These are phyloP conservation scores for Climacteris rufus DNA, from an alignment of 2,113 vertebrate genomes.

Conservation along the genomic window DNA sequence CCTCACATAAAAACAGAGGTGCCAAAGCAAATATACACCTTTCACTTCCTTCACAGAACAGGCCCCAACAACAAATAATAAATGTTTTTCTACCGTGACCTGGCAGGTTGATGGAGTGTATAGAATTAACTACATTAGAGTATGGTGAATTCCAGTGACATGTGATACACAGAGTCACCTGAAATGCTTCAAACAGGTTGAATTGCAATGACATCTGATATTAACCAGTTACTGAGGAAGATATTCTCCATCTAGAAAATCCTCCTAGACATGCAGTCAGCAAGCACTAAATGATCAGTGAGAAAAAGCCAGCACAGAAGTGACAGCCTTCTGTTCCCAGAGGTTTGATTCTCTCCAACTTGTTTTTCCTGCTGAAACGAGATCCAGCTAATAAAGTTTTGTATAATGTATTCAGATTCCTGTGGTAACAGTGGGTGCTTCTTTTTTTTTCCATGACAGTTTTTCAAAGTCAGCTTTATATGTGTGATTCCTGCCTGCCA, in stretches of 20 bases:
- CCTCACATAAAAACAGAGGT: background rate
- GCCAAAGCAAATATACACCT: background rate
- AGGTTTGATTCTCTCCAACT: background rate
- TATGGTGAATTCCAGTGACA: background rate
- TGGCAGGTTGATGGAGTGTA: background rate
- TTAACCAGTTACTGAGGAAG: background rate
- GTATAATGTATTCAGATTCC: constrained; percentile 28
- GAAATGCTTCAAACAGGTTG: background rate
- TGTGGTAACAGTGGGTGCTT: constrained; percentile 49
- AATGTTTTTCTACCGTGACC: background rate
- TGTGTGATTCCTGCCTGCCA: constrained; percentile 63
- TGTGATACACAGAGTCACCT: background rate
- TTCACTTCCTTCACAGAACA: background rate
- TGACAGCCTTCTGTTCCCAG: background rate
- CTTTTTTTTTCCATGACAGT: constrained; percentile 31
- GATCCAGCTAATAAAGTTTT: background rate
- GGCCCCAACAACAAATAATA: background rate
- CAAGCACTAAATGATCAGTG: background rate
- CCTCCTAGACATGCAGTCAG: background rate
- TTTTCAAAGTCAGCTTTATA: constrained; percentile 63
- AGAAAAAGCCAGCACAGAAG: background rate
- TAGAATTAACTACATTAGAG: background rate
- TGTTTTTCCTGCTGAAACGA: background rate
- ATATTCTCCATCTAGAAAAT: background rate
- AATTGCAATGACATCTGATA: background rate